phyloP scores from a whole-genome alignment of 2,797 vertebrate genomes.

The Luscinia megarhynchos region DNA sequence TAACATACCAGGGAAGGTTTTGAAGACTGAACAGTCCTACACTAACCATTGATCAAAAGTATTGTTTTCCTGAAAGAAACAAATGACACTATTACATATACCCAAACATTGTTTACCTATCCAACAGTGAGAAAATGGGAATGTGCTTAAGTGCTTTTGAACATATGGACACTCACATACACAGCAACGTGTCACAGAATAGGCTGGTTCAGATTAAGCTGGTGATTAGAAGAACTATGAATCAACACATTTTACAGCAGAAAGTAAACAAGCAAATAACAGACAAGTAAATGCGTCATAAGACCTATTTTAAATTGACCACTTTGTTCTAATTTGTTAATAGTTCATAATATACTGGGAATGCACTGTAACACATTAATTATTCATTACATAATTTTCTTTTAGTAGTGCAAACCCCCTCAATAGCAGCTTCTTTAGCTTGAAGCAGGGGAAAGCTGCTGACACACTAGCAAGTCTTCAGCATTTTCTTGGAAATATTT shows the following conservation, averaged over 20 bases:
- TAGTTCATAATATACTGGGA: slow-evolving; percentile 28
- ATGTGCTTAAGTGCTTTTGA: slow-evolving; percentile 25
- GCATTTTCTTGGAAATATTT: slow-evolving; percentile 30
- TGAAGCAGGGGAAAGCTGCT: slow-evolving; percentile 1
- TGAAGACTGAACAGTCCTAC: slow-evolving; percentile 23
- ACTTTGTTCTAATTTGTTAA: slow-evolving; percentile 41
- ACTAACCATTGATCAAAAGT: slow-evolving; percentile 20
- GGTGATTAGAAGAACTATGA: slow-evolving; percentile 13
- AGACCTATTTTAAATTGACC: slow-evolving; percentile 29
- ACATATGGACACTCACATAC: not conserved
- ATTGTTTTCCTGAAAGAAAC: slow-evolving; percentile 36
- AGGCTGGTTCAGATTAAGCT: not conserved
- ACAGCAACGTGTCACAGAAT: not conserved
- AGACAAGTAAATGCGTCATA: slow-evolving; percentile 4
- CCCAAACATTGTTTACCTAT: slow-evolving; percentile 30
- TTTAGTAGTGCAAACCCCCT: not conserved
- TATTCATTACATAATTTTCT: slow-evolving; percentile 48
- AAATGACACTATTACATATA: not conserved
- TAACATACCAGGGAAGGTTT: not conserved
- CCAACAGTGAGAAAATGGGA: slow-evolving; percentile 22
- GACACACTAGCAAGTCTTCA: not conserved
- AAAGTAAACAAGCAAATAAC: slow-evolving; percentile 46
- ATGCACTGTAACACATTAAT: slow-evolving; percentile 19
- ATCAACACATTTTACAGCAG: slow-evolving; percentile 18
- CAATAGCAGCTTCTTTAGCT: not conserved